These are phyloP conservation scores for Todiramphus saurophagus DNA, from an alignment of 2,113 vertebrate species.

Conservation along the genomic window DNA sequence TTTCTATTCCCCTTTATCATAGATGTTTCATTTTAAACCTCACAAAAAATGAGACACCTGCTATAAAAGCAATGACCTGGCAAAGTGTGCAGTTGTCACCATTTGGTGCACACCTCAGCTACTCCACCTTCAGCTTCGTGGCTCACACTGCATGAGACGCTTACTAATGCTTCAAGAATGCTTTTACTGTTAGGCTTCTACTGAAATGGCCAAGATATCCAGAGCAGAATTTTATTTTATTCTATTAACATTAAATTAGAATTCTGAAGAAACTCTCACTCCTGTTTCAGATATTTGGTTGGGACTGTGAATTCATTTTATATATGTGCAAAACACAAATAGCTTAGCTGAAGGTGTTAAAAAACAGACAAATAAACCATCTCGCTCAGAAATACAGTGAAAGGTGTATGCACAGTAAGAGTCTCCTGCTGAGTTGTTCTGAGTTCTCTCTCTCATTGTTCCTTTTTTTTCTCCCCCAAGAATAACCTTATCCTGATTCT, in stretches of 20 bases:
- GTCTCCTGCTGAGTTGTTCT: not conserved
- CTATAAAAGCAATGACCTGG: constrained; percentile 14
- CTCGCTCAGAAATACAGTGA: not conserved
- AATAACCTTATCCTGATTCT: not conserved
- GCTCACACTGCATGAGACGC: not conserved
- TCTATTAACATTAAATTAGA: not conserved
- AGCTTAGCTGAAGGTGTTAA: not conserved
- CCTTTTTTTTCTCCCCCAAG: not conserved
- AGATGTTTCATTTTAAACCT: constrained; percentile 7
- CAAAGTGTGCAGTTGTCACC: not conserved
- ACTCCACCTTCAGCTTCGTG: not conserved
- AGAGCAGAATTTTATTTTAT: not conserved
- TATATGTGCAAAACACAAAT: not conserved
- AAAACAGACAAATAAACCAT: not conserved
- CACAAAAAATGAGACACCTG: not conserved
- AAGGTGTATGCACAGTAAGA: not conserved
- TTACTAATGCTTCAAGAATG: not conserved
- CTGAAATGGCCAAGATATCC: not conserved
- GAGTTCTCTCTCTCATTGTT: not conserved
- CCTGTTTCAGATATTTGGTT: not conserved
- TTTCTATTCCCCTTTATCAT: not conserved
- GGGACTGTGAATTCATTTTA: not conserved
- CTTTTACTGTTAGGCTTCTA: not conserved
- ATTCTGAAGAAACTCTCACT: not conserved
- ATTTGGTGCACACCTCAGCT: not conserved